phyloP scores from a whole-genome alignment of 2,888 invertebrate species.

The Macrophya annulata region DNA sequence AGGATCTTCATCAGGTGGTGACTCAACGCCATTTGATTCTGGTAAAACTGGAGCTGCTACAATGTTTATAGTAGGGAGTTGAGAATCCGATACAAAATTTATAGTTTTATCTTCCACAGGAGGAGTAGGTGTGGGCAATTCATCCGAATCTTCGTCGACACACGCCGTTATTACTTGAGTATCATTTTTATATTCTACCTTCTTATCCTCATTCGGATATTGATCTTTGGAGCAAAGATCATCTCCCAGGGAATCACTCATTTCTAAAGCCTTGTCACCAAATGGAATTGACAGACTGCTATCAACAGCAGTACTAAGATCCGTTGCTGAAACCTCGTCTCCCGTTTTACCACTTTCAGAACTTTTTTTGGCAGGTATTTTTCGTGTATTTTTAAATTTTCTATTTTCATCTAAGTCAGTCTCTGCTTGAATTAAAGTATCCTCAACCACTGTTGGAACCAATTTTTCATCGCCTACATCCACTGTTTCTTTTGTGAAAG shows the following conservation, averaged over 20 bases:
- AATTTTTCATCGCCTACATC: conserved; percentile 65
- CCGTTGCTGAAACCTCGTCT: conserved; percentile 39
- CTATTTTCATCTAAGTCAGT: conserved; percentile 26
- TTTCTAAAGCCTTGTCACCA: conserved; percentile 33
- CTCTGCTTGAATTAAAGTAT: conserved; percentile 66
- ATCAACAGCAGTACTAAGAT: conserved; percentile 29
- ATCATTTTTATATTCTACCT: conserved; percentile 26
- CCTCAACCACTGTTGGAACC: conserved; percentile 67
- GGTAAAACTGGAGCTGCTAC: conserved; percentile 57
- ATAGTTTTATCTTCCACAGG: conserved; percentile 49
- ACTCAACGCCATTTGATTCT: conserved; percentile 56
- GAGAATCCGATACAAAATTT: conserved; percentile 53
- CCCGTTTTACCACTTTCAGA: conserved; percentile 54
- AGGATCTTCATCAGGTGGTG: conserved; percentile 64
- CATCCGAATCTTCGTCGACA: conserved; percentile 55
- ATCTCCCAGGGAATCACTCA: conserved; percentile 12
- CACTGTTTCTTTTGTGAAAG: conserved; percentile 65
- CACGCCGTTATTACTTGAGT: conserved; percentile 42
- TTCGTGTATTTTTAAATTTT: conserved; percentile 8
- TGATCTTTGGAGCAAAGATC: not conserved
- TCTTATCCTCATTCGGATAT: not conserved
- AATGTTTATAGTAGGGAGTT: conserved; percentile 67
- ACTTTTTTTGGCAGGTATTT: conserved; percentile 36
- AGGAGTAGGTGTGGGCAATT: conserved; percentile 51
- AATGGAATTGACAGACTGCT: conserved; percentile 23